Base-by-base conservation (phyloP, 2,113 vertebrate genomes). In the Bucco capensis region DNA sequence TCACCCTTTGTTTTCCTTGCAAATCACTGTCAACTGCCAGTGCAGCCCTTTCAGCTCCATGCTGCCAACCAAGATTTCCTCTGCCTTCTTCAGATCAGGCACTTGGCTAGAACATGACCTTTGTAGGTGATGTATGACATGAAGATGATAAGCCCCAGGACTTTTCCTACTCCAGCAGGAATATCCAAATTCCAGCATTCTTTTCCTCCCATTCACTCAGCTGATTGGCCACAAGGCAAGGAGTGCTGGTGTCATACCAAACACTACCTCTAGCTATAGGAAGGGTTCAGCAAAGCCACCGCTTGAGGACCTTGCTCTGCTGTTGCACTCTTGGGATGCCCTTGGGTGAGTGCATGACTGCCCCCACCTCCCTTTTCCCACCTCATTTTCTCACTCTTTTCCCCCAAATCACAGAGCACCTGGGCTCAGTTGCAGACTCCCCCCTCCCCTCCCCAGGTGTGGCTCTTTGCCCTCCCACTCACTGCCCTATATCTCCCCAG, bases 81-180 rank as follows among this genome's bases (percentile, higher is more conserved):
- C 54, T 64, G 31, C 37, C 24, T 84, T n/a, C 27, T 53, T 64
- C 53, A 80, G 37, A 67, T 58, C 28, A 81, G 58, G 19, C 80
- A 58, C 33, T 49, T 47, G 13, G 11, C 49, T 49, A 84, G 74
- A 87, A 76, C 1, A 2, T 61, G 73, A 40, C 19, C 14, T 69
- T 80, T 2, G 1, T 77, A 0, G 0, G 23, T 49, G 42, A 35
- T 37, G 30, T 16, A 38, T 30, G 17, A 14, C 31, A 24, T 4
- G 30, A 66, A 16, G 66, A 71, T 42, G 69, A 27, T 21, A 62
- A 86, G 30, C 37, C 30, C 30, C 22, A 70, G 25, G 19, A 65
- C 74, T 79, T 49, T 23, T 6, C 24, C 62, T 51, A 8, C 15
- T 47, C 0, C 2, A 42, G 35, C 27, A 47, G 47, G 37, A 89